Conservation (phyloP, 2,888 invertebrate species). For the Chymomyza fuscimana region DNA sequence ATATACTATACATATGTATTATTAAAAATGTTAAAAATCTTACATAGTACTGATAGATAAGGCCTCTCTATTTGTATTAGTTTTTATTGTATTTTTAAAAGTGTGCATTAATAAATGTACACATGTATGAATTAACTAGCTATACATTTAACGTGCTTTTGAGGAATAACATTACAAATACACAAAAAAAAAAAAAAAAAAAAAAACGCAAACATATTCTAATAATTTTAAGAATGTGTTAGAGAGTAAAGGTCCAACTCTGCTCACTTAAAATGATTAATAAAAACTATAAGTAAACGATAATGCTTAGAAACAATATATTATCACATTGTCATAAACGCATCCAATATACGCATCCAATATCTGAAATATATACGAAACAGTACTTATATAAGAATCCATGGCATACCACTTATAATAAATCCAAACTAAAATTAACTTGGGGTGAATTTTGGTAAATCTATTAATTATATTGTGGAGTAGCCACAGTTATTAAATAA, state of each 20-base stretch:
- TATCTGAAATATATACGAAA: neutral
- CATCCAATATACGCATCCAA: neutral
- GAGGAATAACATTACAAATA: neutral
- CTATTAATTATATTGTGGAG: too few species aligned
- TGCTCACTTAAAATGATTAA: neutral
- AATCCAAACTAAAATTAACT: neutral
- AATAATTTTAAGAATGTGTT: neutral
- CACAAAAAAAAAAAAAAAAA: too few species aligned
- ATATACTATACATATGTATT: conserved; percentile 7
- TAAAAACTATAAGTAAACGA: neutral
- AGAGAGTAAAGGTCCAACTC: neutral
- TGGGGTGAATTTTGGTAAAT: neutral
- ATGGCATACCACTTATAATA: neutral
- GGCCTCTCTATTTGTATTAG: conserved; percentile 54
- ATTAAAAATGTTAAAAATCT: conserved; percentile 33
- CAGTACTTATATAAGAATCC: neutral
- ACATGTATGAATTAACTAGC: neutral
- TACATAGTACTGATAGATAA: conserved; percentile 71
- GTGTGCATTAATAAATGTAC: neutral
- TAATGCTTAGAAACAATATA: neutral
- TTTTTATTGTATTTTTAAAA: neutral
- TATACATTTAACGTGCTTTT: neutral
- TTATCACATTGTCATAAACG: neutral
- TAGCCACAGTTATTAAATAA: too few species aligned
- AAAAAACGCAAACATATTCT: neutral